Evolutionary conservation across 2,113 vertebrate species (phyloP), one percentile per base, ranked within the genome.

Genomic region (Petrocephalus microphthalmus): DNA sequence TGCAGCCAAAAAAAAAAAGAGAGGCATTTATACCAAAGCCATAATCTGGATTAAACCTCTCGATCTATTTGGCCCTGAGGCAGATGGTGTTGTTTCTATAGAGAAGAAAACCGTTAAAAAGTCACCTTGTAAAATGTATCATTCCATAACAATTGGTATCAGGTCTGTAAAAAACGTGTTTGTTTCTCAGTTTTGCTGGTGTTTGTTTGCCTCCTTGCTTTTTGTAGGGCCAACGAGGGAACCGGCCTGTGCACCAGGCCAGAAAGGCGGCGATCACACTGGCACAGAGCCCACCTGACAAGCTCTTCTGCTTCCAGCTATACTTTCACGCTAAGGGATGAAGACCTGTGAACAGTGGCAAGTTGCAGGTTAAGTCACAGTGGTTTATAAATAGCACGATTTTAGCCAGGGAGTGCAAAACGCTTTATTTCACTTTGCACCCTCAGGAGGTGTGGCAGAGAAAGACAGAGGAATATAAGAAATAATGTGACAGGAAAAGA

Each of bases 21-120:
- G 51, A 90, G 88, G 37, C 86, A 83, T 74, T 84, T 93, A 94
- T 93, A 93, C 91, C 89, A 89, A 54, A 87, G 91, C 91, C 78
- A 89, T 96, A 95, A 96, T 96, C 96, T 96, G 95, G 94, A 96
- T 96, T 96, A 96, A 92, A 86, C 93, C 51, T 91, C 25, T 90
- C 93, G 94, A 93, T 93, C 91, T 92, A 94, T 93, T 93, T 92
- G 90, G 91, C 88, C 86, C 25, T 42, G 87, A 92, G 95, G 93
- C 96, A 97, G 96, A 97, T 96, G 96, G 96, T 94, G 95, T 93
- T 88, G 94, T 95, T 96, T 94, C 17, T 37, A 53, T 49, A 84
- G 25, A 81, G 25, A 83, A 19, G 37, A 83, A 57, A 83, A 57
- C 71, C 22, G 10, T 54, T 57, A 54, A 84, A 37, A 86, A 57